phyloP scores from a whole-genome alignment of 1,140 invertebrate genomes.

The Zaprionus tsacasi region DNA sequence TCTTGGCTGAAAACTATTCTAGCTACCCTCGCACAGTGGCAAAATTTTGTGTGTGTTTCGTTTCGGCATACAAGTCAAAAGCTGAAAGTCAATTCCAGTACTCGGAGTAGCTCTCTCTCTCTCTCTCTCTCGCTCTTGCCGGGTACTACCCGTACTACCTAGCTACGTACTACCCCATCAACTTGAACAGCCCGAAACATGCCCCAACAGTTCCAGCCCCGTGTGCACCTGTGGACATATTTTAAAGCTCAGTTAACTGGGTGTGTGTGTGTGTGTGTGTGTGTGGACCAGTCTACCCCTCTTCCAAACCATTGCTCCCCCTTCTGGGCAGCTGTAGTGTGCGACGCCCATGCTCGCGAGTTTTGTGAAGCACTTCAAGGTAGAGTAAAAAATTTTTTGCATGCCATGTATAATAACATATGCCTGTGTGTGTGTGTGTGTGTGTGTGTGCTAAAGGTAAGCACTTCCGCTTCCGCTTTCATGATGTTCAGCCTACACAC shows the following conservation, averaged over 20 bases:
- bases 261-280: constrained; percentile 20
- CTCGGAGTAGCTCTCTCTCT: constrained; percentile 20
- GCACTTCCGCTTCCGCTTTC: constrained; percentile 78
- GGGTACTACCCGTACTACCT: neutral
- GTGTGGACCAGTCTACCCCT: constrained; percentile 18
- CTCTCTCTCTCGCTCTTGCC: no score
- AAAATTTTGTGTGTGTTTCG: constrained; percentile 58
- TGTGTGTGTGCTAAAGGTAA: constrained; percentile 60
- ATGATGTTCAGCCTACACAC: constrained; percentile 50
- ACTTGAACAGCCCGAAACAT: neutral
- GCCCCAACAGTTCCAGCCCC: constrained; percentile 32
- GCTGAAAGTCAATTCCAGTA: constrained; percentile 72
- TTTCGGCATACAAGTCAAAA: constrained; percentile 71
- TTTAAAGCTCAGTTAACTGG: constrained; percentile 65
- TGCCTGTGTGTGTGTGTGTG: constrained; percentile 27
- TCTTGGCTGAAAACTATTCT: neutral
- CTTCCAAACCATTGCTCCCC: neutral
- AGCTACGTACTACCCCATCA: neutral
- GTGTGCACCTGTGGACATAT: constrained; percentile 73
- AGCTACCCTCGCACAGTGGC: constrained; percentile 38
- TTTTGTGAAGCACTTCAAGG: constrained; percentile 53
- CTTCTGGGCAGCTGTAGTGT: neutral
- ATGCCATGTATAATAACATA: constrained; percentile 53
- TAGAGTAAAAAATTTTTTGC: constrained; percentile 52
- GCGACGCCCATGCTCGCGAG: constrained; percentile 29